Evolutionary conservation across 2,888 invertebrate species (phyloP), one percentile per base, ranked within the genome.

Genomic region (Octonoba sinensis): DNA sequence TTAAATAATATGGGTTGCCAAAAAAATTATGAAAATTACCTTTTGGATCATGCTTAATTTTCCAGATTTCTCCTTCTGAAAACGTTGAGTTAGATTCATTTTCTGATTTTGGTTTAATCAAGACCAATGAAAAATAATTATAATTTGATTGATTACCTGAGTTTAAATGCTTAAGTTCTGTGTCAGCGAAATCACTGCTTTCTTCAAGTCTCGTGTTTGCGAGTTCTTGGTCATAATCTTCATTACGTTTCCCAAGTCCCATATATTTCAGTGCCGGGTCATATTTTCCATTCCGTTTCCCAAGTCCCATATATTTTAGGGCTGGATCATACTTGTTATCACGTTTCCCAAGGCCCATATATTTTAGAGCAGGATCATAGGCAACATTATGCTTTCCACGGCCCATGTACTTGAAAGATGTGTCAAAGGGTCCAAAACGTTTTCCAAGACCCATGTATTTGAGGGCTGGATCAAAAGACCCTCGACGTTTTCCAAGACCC

Each of bases 361-460:
- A 59, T 22, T 71, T 71, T 15, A 71, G 13, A 47, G 46, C 60
- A 0, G 71, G 71, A n/a, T 71, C 71, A 47, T 60, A 60, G 1
- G 44, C 15, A 1, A 36, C 6, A 2, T 6, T 3, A 16, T 47
- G 44, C 60, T 71, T 71, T n/a, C 47, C 59, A 22, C 57, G 2
- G 20, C 66, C 66, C 47, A 66, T 66, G 49, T 49, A 47, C 20
- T 66, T 66, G 6, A 66, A 18, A 47, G 71, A 27, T 18, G 67
- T n/a, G 12, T 59, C 47, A 47, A 54, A 44, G 0, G 3, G 6
- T 44, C 16, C 8, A 15, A n/a, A 16, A 16, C 56, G 15, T 59
- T 82, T 82, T 1, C 71, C 70, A 49, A 76, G 49, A 3, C 76
- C 75, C 75, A 82, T 82, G 18, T 69, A 82, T 6, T 65, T 65